phyloP scores from a whole-genome alignment of 37 sponge, comb jelly and placozoan genomes.

The Haliclona indistincta region DNA sequence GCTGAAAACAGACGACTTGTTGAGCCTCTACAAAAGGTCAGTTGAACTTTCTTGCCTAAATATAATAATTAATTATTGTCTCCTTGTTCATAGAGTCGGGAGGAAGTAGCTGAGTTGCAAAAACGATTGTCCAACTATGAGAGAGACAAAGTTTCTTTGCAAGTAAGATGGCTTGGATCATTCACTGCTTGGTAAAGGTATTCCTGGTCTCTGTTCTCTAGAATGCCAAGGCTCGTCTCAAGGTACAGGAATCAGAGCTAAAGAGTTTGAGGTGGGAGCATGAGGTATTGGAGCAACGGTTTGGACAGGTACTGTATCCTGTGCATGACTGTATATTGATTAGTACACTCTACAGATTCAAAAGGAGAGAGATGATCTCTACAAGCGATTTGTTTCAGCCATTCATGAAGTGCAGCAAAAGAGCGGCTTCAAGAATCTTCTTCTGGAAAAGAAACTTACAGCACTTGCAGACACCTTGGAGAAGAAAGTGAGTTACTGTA shows the following conservation, averaged over 20 bases:
- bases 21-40: conserved; percentile 87
- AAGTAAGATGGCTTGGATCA: conserved; percentile 31
- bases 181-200: not conserved
- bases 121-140: conserved; percentile 91
- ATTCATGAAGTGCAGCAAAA: conserved; percentile 99
- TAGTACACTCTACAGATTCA: conserved; percentile 50
- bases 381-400: conserved; percentile 89
- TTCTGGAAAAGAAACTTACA: conserved; percentile 96
- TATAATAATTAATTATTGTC: not conserved
- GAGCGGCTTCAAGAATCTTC: conserved; percentile 94
- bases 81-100: conserved; percentile 60
- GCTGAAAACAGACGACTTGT: conserved; percentile 88
- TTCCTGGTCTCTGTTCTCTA: conserved; percentile 9
- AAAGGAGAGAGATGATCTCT: conserved; percentile 93
- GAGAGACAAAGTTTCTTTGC: conserved; percentile 90
- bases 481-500: conserved; percentile 78
- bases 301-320: conserved; percentile 67
- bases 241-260: conserved; percentile 90
- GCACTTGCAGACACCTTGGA: conserved; percentile 93
- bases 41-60: not conserved
- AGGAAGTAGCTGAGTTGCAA: conserved; percentile 91
- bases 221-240: conserved; percentile 95
- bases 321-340: not conserved
- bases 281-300: conserved; percentile 95
- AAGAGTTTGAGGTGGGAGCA: conserved; percentile 97